These are phyloP conservation scores for Dufourea novaeangliae DNA, from an alignment of 1,140 invertebrate genomes.

Conservation along the genomic window DNA sequence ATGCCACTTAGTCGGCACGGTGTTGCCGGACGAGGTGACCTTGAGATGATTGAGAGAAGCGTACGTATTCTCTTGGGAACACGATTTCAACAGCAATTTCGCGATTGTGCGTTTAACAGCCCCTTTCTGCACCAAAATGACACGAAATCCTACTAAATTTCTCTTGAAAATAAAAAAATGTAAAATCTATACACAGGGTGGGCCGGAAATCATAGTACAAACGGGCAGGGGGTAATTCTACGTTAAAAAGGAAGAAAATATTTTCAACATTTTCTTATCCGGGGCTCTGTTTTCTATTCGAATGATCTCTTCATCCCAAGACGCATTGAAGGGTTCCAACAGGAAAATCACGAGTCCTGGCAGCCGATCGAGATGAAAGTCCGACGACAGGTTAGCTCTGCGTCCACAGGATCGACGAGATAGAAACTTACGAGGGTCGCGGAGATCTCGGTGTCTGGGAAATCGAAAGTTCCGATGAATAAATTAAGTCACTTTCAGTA, in stretches of 20 bases:
- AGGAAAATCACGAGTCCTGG: not conserved
- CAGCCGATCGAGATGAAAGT: slow-evolving; percentile 7
- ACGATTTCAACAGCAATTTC: not conserved
- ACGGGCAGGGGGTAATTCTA: too few species aligned
- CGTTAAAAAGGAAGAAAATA: too few species aligned
- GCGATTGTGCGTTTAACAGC: not conserved
- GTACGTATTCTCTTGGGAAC: not conserved
- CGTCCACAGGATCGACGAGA: not conserved
- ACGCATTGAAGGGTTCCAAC: too few species aligned
- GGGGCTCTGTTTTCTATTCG: too few species aligned
- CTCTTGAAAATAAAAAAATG: too few species aligned
- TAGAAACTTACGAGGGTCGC: not conserved
- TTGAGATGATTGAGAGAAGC: slow-evolving; percentile 22
- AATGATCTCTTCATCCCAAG: too few species aligned
- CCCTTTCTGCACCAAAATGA: not conserved
- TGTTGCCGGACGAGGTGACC: slow-evolving; percentile 5
- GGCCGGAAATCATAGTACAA: too few species aligned
- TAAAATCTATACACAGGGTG: too few species aligned
- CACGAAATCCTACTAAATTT: too few species aligned
- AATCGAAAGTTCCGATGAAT: slow-evolving; percentile 3
- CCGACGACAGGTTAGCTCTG: not conserved
- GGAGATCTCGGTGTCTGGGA: not conserved
- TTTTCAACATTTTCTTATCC: too few species aligned
- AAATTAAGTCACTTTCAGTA: not conserved
- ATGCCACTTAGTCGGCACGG: slow-evolving; percentile 10